phyloP scores from a whole-genome alignment of 2,113 vertebrate genomes.

The Solenodon paradoxus region DNA sequence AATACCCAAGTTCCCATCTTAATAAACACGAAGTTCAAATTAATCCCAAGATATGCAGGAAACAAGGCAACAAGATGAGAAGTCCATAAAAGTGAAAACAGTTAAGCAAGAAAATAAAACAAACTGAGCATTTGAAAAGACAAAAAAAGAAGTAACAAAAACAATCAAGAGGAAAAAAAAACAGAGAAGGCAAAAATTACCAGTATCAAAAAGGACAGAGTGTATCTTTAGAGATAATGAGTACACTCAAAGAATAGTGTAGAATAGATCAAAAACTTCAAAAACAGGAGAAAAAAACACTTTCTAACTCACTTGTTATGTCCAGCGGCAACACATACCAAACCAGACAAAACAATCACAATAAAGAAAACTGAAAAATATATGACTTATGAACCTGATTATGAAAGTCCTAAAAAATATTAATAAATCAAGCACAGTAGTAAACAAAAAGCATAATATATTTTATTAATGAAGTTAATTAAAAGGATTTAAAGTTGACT shows the following conservation, averaged over 20 bases:
- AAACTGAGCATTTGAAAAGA: no score
- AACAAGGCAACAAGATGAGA: neutral
- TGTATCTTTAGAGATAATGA: neutral
- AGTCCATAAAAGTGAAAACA: neutral
- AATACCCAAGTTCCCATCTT: neutral
- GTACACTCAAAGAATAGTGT: neutral
- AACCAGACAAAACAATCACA: neutral
- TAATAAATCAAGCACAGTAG: neutral
- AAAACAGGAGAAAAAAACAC: neutral
- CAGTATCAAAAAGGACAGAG: neutral
- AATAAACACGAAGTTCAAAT: neutral
- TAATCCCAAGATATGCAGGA: neutral
- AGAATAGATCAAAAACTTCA: neutral
- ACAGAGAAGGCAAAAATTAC: neutral
- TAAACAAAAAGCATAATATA: neutral
- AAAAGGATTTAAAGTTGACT: neutral
- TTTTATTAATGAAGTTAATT: neutral
- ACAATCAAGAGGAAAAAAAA: rapidly evolving
- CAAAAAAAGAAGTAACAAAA: no score
- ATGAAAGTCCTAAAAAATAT: neutral
- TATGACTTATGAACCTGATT: neutral
- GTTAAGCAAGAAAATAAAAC: neutral
- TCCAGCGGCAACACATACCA: neutral
- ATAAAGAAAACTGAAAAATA: neutral
- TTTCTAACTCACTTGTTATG: neutral